Conservation (phyloP, 2,797 vertebrate genomes). For the Sebastes elongatus region DNA sequence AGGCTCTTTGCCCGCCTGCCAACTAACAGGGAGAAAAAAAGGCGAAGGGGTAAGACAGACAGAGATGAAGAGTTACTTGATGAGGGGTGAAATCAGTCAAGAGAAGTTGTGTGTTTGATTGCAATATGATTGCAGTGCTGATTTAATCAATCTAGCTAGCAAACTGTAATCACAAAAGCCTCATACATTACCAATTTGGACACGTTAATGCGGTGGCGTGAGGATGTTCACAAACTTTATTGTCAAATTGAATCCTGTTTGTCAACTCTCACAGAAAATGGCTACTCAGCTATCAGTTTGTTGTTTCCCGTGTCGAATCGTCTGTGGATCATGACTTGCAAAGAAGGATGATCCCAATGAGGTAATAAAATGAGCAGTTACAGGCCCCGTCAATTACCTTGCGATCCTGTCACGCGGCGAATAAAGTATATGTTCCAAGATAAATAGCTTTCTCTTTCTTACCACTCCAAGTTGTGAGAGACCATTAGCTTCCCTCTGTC, state of each 20-base stretch:
- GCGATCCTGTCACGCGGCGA: conserved; percentile 41
- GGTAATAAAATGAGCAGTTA: conserved; percentile 52
- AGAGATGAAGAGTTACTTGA: conserved; percentile 30
- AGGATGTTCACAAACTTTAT: background rate
- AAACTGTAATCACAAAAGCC: background rate
- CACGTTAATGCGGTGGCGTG: background rate
- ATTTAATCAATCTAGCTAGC: conserved; percentile 23
- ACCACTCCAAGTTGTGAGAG: conserved; percentile 47
- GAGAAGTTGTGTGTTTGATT: conserved; percentile 22
- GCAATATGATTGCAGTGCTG: background rate
- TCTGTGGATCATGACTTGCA: background rate
- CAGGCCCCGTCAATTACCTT: conserved; percentile 66
- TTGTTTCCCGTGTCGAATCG: background rate
- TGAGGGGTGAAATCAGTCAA: conserved; percentile 37
- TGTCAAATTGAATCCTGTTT: conserved; percentile 15
- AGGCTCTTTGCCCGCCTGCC: conserved; percentile 42
- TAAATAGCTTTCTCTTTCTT: conserved; percentile 56
- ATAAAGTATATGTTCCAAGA: conserved; percentile 64
- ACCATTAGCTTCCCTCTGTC: conserved; percentile 77
- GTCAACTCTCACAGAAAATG: background rate
- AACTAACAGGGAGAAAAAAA: conserved; percentile 34
- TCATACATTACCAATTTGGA: background rate
- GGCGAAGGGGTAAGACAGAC: conserved; percentile 1
- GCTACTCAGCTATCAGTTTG: background rate
- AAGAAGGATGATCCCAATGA: conserved; percentile 35